Evolutionary conservation across 53 echinoderm and acorn worm species (phyloP), one percentile per base, ranked within the genome.

Genomic region (Mesocentrotus franciscanus): DNA sequence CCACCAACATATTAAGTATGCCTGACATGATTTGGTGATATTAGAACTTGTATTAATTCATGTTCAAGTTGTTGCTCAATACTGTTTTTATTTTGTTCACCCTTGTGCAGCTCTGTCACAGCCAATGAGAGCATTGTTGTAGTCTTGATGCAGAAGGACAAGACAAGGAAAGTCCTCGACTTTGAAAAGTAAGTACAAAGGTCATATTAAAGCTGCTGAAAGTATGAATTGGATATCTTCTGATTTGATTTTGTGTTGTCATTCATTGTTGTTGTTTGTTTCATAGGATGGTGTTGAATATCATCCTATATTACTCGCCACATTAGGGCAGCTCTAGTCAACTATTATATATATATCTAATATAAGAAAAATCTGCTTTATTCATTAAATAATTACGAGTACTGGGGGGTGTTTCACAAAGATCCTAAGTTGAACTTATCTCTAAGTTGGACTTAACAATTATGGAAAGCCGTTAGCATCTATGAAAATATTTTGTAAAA

Each of bases 171-270:
- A 87, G 24, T 97, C 68, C 89, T 95, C 39, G 99, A 99, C 10
- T 96, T 99, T 96, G 97, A 97, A 17, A 99, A 97, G 99, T 98
- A 97, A 98, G 98, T 98, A 30, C n/a, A 9, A 56, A 30, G 70
- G 66, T 66, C 20, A 1, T 1, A 26, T 6, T 2, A 76, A 14
- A 32, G 76, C 76, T 76, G 33, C 14, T 13, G 0, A 76, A 26
- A 71, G 9, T 6, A 26, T 29, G 2, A 33, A 4, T 11, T 22
- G 22, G 49, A 85, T 85, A 42, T 30, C 16, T 85, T 56, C 87
- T 24, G 55, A 85, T 55, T 55, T 3, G 15, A 76, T 32, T 32
- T 13, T 76, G 10, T 71, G 26, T 8, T 8, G 13, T 14, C 30
- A 33, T 76, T 76, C 4, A 14, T 76, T 76, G 5, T 32, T 32